These are phyloP conservation scores for Ormyrus nitidulus DNA, from an alignment of 2,888 invertebrate species.

Conservation along the genomic window DNA sequence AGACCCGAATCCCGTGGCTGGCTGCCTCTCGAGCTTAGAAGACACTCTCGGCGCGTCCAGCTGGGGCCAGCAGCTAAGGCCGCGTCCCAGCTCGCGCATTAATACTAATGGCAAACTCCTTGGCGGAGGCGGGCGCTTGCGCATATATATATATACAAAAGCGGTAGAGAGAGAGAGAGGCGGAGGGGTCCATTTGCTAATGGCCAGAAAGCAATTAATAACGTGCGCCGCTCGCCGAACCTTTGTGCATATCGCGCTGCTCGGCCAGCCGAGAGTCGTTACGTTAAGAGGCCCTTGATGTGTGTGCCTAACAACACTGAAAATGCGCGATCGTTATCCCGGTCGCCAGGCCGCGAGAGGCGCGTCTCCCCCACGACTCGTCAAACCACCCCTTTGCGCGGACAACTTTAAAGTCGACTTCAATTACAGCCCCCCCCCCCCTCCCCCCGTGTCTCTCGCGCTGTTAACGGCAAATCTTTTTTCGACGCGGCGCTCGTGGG, in stretches of 20 bases:
- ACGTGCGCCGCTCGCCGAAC: conserved; percentile 41
- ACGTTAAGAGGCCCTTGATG: conserved; percentile 42
- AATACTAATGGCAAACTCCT: conserved; percentile 62
- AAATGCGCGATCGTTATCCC: conserved; percentile 43
- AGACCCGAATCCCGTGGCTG: too few relatives aligned
- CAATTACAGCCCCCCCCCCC: conserved; percentile 1
- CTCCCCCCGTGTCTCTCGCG: too few relatives aligned
- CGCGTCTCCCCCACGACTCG: not conserved
- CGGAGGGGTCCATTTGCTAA: conserved; percentile 65
- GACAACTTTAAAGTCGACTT: conserved; percentile 3
- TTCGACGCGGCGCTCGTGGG: too few relatives aligned
- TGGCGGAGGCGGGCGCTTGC: conserved; percentile 24
- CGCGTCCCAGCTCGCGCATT: conserved; percentile 50
- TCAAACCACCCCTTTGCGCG: not conserved
- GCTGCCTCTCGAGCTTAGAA: too few relatives aligned
- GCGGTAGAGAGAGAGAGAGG: too few relatives aligned
- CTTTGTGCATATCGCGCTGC: not conserved
- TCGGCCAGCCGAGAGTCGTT: conserved; percentile 32
- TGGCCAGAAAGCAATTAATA: conserved; percentile 70
- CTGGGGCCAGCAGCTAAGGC: too few relatives aligned
- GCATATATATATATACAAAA: conserved; percentile 49
- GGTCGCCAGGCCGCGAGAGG: not conserved
- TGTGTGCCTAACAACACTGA: conserved; percentile 29
- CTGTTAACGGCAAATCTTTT: too few relatives aligned
- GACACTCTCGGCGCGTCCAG: too few relatives aligned